A percentile compares a stretch with the other conserved stretches of the same genome.
Conservation (phyloP, 1,140 invertebrate species). For the Drosophila lini region DNA sequence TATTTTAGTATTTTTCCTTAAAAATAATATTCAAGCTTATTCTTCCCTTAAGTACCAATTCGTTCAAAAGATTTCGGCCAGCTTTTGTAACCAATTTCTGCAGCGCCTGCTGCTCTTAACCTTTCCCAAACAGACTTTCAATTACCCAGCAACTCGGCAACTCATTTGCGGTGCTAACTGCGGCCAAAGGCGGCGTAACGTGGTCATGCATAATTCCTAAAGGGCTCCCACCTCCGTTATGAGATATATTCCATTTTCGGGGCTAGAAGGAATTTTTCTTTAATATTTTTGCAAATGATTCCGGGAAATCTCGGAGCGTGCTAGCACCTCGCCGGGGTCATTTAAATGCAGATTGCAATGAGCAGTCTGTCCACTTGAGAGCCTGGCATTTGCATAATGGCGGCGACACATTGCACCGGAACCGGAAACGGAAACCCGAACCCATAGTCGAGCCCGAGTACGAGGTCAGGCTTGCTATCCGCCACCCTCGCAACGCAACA, state of each 20-base stretch:
- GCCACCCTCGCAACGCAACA: not conserved
- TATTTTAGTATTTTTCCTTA: not conserved
- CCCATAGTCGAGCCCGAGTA: not conserved
- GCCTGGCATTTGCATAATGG: constrained; percentile 74
- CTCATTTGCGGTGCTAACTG: constrained; percentile 50
- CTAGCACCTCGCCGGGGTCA: constrained; percentile 60
- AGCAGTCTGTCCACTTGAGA: constrained; percentile 59
- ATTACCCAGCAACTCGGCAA: constrained; percentile 41
- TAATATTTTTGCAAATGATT: constrained; percentile 76
- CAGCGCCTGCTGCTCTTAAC: not conserved
- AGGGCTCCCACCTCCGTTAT: not conserved
- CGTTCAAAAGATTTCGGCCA: not conserved
- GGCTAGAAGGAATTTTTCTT: constrained; percentile 19
- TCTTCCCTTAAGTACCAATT: too few relatives aligned
- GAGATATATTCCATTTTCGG: constrained; percentile 27
- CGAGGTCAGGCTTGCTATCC: too few relatives aligned
- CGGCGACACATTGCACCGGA: constrained; percentile 78
- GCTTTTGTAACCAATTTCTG: not conserved
- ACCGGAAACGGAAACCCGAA: constrained; percentile 66
- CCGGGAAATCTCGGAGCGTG: constrained; percentile 58
- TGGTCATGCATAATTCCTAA: constrained; percentile 42
- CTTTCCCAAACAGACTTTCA: constrained; percentile 40
- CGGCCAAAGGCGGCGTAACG: constrained; percentile 5
- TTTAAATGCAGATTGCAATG: constrained; percentile 82
- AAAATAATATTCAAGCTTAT: not conserved